These are phyloP conservation scores for Nyctibius bracteatus DNA, from an alignment of 2,113 vertebrate species.

Conservation along the genomic window DNA sequence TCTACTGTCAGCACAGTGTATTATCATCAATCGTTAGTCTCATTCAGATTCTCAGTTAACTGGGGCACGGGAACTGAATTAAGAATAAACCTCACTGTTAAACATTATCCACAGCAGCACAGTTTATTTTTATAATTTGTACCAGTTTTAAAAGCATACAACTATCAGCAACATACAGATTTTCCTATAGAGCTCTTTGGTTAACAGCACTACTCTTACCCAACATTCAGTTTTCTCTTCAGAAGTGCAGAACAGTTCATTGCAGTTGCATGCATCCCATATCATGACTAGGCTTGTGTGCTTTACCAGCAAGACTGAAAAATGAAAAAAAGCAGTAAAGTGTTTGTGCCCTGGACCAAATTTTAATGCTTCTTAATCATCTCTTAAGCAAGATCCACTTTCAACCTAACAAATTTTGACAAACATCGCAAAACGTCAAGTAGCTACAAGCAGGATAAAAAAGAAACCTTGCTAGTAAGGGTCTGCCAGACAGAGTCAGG, in stretches of 20 bases:
- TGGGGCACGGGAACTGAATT: not conserved
- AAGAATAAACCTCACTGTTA: not conserved
- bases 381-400: not conserved
- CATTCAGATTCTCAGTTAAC: not conserved
- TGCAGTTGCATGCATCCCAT: not conserved
- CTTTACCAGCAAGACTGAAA: not conserved
- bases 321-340: not conserved
- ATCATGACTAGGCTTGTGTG: not conserved
- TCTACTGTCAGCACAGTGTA: rapidly evolving
- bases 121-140: slow-evolving; percentile 14
- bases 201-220: not conserved
- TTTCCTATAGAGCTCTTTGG: not conserved
- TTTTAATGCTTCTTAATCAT: not conserved
- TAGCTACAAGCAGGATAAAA: not conserved
- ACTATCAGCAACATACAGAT: not conserved
- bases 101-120: not conserved
- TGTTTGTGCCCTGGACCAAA: not conserved
- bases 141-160: not conserved
- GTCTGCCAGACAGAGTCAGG: not conserved
- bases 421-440: rapidly evolving
- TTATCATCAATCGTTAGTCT: not conserved
- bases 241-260: not conserved
- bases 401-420: not conserved
- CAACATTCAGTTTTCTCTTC: not conserved
- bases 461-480: not conserved